Base-by-base conservation (phyloP, 1,140 invertebrate genomes). In the Belonocnema kinseyi region DNA sequence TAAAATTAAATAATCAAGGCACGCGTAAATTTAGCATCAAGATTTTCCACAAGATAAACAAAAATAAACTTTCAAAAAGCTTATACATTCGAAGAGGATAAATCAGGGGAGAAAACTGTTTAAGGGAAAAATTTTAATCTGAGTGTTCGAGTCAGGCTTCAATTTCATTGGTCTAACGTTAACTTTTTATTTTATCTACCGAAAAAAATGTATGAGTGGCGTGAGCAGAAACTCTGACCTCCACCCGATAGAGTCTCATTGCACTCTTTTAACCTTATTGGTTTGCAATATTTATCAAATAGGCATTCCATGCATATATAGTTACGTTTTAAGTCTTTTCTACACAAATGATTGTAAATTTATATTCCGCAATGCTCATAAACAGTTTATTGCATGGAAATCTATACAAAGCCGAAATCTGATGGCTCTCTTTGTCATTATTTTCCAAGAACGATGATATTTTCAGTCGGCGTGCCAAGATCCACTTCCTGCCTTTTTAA, bases 251-350 rank as follows among this genome's bases (percentile, higher is more conserved):
- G 26, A 16, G 26, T 66, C 26, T 66, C 40, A n/a, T 66, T 66
- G 33, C 61, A 66, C 17, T 66, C 61, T 66, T 66, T 66, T 66
- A 21, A 66, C 61, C 61, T 33, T 66, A 66, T 66, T 66, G 61
- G 61, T 66, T 66, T 66, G 61, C 61, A 66, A 66, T 66, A 66
- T 46, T 66, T 66, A 66, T 66, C 26, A 66, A 66, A 66, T 66
- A 66, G 33, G 33, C 26, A 66, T 66, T 66, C 14, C 33, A 61
- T 61, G 33, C 33, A 16, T 16, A 40, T 14, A 66, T 54, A 54
- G 40, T 10, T 0, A 46, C 40, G 40, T 11, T 54, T 14, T 10
- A 46, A 61, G 14, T 66, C 7, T n/a, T 12, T 12, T 46, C 16
- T 14, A 61, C 12, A 33, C 6, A 2, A 66, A 16, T 58, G 21